phyloP scores from a whole-genome alignment of 2,888 invertebrate genomes.

The Conus canariensis region DNA sequence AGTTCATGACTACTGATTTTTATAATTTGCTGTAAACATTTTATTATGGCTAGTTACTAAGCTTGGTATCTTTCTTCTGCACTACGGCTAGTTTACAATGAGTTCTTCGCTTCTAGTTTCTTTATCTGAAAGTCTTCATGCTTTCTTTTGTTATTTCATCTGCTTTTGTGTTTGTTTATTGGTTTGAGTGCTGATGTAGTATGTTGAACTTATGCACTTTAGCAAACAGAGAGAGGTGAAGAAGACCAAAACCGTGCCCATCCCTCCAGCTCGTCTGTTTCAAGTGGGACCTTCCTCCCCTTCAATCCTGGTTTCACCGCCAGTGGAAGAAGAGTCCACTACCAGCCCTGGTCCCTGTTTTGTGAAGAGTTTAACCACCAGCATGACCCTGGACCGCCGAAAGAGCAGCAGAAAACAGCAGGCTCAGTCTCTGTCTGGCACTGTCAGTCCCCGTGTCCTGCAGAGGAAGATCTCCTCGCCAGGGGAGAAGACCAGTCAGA shows the following conservation, averaged over 20 bases:
- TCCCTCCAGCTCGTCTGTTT: slow-evolving; percentile 45
- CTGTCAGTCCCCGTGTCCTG: slow-evolving; percentile 45
- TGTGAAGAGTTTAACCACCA: slow-evolving; percentile 67
- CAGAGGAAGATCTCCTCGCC: slow-evolving; percentile 48
- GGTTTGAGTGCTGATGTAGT: too few species aligned
- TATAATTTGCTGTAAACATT: too few species aligned
- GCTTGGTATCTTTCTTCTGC: too few species aligned
- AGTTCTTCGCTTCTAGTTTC: too few species aligned
- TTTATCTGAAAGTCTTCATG: too few species aligned
- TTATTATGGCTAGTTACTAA: too few species aligned
- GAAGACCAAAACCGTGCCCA: slow-evolving; percentile 72
- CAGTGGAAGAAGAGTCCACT: slow-evolving; percentile 46
- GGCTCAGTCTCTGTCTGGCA: slow-evolving; percentile 33
- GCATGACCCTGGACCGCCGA: slow-evolving; percentile 69
- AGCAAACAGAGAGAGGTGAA: slow-evolving; percentile 68
- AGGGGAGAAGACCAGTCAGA: slow-evolving; percentile 50
- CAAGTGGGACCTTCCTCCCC: slow-evolving; percentile 38
- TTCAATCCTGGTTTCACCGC: slow-evolving; percentile 55
- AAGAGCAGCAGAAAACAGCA: slow-evolving; percentile 37
- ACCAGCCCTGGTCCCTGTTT: slow-evolving; percentile 54
- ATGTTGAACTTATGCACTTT: background rate
- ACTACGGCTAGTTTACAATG: too few species aligned
- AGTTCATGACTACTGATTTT: too few species aligned
- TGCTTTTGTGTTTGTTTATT: too few species aligned
- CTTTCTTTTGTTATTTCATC: too few species aligned